Base-by-base conservation (phyloP, 2,797 vertebrate genomes). In the Sebastes kiyomatsui region DNA sequence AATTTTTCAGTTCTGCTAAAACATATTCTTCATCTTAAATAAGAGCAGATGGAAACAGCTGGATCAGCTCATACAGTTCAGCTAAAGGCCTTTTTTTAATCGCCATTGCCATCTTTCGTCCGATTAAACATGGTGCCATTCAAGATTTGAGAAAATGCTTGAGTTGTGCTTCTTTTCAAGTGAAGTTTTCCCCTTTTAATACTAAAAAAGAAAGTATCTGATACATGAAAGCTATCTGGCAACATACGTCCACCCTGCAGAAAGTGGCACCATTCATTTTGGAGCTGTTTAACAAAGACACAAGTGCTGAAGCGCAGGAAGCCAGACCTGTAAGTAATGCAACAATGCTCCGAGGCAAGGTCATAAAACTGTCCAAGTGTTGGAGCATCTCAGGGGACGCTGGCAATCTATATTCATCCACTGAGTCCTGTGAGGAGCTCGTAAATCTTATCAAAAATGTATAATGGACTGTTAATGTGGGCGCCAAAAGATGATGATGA, bases 281-380 rank as follows among this genome's bases (percentile, higher is more conserved):
- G 85, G 30, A 65, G 79, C 81, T 67, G 54, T 58, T 89, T 54
- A 82, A 79, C 78, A 62, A 82, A 90, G 83, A 82, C 81, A 82
- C 49, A 72, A 88, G 67, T 89, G 88, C 90, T 89, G 90, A 90
- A 80, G 83, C 33, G 80, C 79, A 90, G 71, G 68, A 82, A 77
- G 16, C 42, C 14, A 46, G 79, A 89, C 81, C 68, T 68, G 77
- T 75, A 86, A 87, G 88, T 85, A 92, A 88, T 86, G 89, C 89
- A 93, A 92, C 90, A 87, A 77, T 76, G 68, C 84, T 88, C 77
- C 25, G 73, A 93, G 84, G 79, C 91, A 94, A 93, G 86, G 92
- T 92, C 93, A 93, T 85, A 91, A 93, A 93, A 89, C 79, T 90
- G 81, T 87, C 89, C 68, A 69, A 89, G 88, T 72, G 75, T 67